These are phyloP conservation scores for Malurus elegans DNA, from an alignment of 2,113 vertebrate genomes.

Conservation along the genomic window DNA sequence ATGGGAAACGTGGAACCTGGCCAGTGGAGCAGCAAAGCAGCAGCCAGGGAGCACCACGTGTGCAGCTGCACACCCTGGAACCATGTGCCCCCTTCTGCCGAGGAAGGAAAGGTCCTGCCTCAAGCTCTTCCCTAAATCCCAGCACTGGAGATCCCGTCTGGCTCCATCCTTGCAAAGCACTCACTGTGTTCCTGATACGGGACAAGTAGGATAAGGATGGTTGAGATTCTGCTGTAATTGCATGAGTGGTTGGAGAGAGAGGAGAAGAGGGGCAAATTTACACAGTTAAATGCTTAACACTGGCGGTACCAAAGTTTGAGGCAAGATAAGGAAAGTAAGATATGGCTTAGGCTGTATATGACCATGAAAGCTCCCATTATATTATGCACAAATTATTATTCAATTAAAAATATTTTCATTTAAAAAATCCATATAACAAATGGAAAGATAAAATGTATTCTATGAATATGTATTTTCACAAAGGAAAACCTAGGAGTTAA, in stretches of 20 bases:
- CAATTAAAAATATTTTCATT: neutral
- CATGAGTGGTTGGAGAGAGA: neutral
- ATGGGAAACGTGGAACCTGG: neutral
- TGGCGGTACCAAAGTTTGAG: neutral
- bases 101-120: neutral
- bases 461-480: neutral
- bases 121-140: neutral
- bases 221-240: neutral
- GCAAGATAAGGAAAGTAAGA: neutral
- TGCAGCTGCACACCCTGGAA: neutral
- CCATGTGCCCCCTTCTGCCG: neutral
- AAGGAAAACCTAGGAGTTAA: neutral
- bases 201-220: neutral
- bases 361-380: neutral
- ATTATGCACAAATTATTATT: neutral
- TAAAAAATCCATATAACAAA: neutral
- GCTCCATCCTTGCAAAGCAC: neutral
- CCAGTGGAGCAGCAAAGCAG: neutral
- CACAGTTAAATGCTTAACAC: neutral
- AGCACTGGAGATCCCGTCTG: rapidly evolving
- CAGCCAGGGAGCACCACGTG: rapidly evolving
- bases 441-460: neutral
- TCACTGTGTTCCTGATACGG: rapidly evolving
- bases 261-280: neutral
- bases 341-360: neutral